phyloP scores from a whole-genome alignment of 1,140 invertebrate genomes.

The Druon quercuslanigerum region DNA sequence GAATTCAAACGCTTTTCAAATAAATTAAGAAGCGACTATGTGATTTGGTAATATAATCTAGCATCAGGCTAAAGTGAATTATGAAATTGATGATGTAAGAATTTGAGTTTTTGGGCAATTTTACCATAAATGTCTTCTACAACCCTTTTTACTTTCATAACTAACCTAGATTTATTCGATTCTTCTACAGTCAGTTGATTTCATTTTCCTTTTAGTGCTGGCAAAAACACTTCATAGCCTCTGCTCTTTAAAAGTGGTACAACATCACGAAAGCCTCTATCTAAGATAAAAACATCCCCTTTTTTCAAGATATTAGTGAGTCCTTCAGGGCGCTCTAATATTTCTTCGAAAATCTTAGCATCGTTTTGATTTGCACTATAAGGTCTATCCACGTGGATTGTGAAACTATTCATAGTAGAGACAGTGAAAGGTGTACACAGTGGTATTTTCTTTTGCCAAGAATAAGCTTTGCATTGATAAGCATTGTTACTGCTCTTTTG shows the following conservation, averaged over 20 bases:
- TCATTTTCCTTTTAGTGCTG: too few species aligned
- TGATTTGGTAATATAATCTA: conserved; percentile 40
- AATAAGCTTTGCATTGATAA: too few species aligned
- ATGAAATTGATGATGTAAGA: too few species aligned
- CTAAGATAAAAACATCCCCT: conserved; percentile 50
- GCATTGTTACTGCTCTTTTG: too few species aligned
- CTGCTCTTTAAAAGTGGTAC: conserved; percentile 40
- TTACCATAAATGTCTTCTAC: too few species aligned
- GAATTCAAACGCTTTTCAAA: conserved; percentile 51
- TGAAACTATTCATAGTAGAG: conserved; percentile 57
- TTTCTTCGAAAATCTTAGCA: conserved; percentile 49
- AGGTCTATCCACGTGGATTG: conserved; percentile 50
- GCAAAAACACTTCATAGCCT: conserved; percentile 57
- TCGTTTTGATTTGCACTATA: conserved; percentile 53
- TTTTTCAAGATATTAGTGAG: conserved; percentile 36
- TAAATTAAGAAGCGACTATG: conserved; percentile 50
- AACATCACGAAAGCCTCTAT: conserved; percentile 59
- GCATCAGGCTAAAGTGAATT: conserved; percentile 49
- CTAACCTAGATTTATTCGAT: conserved; percentile 60
- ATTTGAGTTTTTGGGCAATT: too few species aligned
- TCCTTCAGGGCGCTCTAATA: conserved; percentile 38
- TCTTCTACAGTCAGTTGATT: conserved; percentile 59
- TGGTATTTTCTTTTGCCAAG: conserved; percentile 54
- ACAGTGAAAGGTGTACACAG: conserved; percentile 58
- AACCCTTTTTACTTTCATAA: conserved; percentile 65